phyloP scores from a whole-genome alignment of 64 coral and sea anemone genomes.

The Orbicella faveolata region DNA sequence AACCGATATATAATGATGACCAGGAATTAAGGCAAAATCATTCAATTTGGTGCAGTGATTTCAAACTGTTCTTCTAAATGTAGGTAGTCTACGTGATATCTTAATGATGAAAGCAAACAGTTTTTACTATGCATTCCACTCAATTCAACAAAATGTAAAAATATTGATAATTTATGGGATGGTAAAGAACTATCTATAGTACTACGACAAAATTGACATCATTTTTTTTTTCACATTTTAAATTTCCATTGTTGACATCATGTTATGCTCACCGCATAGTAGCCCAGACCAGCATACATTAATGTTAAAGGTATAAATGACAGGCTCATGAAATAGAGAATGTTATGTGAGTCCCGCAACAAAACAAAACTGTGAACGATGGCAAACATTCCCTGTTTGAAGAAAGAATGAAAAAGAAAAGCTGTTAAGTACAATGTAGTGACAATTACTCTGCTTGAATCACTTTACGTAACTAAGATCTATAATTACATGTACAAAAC shows the following conservation, averaged over 20 bases:
- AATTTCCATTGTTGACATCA: neutral
- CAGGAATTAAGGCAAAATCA: too few species aligned
- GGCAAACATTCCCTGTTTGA: constrained; percentile 76
- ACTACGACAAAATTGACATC: neutral
- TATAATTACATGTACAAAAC: neutral
- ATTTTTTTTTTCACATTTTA: too few species aligned
- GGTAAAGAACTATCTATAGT: neutral
- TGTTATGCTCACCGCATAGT: constrained; percentile 61
- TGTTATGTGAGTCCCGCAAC: constrained; percentile 46
- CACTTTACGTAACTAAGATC: neutral
- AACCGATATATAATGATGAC: too few species aligned
- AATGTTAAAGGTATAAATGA: constrained; percentile 68
- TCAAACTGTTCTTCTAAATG: too few species aligned
- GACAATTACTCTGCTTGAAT: neutral
- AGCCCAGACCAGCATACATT: constrained; percentile 68
- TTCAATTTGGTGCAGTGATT: too few species aligned
- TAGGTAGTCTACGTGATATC: too few species aligned
- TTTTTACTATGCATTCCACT: too few species aligned
- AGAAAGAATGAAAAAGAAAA: neutral
- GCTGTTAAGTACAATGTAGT: too few species aligned
- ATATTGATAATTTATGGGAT: too few species aligned
- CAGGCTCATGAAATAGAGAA: constrained; percentile 66
- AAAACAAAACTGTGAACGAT: constrained; percentile 84
- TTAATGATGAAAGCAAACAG: too few species aligned
- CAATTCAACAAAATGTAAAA: too few species aligned